Evolutionary conservation across 2,797 vertebrate genomes (phyloP), one percentile per base, ranked within the genome.

Genomic region (Taeniopygia guttata): DNA sequence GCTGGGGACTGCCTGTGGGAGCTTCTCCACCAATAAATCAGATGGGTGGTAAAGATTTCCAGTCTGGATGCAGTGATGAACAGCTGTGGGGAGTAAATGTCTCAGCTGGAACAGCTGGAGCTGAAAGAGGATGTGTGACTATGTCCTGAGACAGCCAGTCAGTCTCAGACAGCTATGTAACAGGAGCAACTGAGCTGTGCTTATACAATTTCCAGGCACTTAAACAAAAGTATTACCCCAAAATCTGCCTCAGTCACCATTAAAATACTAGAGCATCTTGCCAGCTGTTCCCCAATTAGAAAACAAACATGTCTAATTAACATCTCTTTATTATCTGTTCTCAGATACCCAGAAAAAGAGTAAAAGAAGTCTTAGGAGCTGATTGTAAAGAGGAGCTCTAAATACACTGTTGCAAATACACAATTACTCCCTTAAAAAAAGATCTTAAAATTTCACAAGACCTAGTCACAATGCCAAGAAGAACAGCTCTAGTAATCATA

Each of bases 21-120:
- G 10, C 27, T 51, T 56, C 43, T 73, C 19, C 63, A 72, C 51
- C 48, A 34, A 4, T 5, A 80, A 59, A 67, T 56, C 52, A 42
- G n/a, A 27, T 20, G 5, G 23, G 29, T 46, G 68, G 23, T 56
- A 56, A 78, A 70, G 42, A 81, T 59, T 90, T 87, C 56, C 59
- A 60, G 29, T 34, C 82, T 1, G 2, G 48, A 82, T 27, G 13
- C 11, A 69, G 6, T 18, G 67, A 34, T 63, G 75, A 90, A 88
- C 46, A 90, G 43, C 90, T 94, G 49, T 83, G 54, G 40, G 42
- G 64, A 87, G 51, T 81, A 72, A 82, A 82, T 16, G 56, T 81
- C 83, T 92, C 84, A 87, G 38, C 38, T 93, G 84, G 56, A 92
- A 32, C 84, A 92, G 77, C 70, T 89, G 85, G 76, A 93, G 30